These are phyloP conservation scores for Papilio aristodemus DNA, from an alignment of 1,140 invertebrate genomes.

Conservation along the genomic window DNA sequence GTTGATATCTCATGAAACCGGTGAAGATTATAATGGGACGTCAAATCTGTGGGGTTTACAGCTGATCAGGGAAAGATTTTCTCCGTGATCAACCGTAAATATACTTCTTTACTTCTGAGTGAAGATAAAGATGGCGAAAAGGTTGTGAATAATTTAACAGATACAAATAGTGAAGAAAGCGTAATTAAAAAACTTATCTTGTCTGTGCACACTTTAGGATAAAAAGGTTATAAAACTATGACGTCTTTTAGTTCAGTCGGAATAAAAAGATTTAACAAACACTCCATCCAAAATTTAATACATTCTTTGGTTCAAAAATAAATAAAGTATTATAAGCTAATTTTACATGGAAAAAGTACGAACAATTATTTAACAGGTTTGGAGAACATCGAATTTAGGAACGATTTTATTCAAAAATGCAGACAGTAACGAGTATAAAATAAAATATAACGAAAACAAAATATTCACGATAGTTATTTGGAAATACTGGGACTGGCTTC, in stretches of 20 bases:
- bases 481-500: slow-evolving; percentile 61
- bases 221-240: too few relatives aligned
- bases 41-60: too few relatives aligned
- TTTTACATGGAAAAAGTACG: too few relatives aligned
- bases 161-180: too few relatives aligned
- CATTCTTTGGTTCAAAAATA: too few relatives aligned
- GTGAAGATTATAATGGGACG: too few relatives aligned
- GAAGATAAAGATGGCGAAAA: too few relatives aligned
- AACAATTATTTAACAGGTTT: slow-evolving; percentile 48
- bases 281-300: background rate
- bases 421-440: slow-evolving; percentile 12
- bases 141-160: too few relatives aligned
- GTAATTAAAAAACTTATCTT: background rate
- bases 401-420: slow-evolving; percentile 54
- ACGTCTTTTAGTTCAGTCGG: background rate
- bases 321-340: background rate
- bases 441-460: slow-evolving; percentile 37
- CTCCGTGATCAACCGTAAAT: too few relatives aligned
- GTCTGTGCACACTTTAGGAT: background rate
- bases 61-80: too few relatives aligned
- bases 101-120: too few relatives aligned
- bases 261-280: background rate
- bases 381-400: slow-evolving; percentile 57
- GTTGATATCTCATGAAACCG: too few relatives aligned
- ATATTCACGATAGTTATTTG: slow-evolving; percentile 60